Conservation (phyloP, 2,113 vertebrate genomes). For the Phrynosoma platyrhinos region DNA sequence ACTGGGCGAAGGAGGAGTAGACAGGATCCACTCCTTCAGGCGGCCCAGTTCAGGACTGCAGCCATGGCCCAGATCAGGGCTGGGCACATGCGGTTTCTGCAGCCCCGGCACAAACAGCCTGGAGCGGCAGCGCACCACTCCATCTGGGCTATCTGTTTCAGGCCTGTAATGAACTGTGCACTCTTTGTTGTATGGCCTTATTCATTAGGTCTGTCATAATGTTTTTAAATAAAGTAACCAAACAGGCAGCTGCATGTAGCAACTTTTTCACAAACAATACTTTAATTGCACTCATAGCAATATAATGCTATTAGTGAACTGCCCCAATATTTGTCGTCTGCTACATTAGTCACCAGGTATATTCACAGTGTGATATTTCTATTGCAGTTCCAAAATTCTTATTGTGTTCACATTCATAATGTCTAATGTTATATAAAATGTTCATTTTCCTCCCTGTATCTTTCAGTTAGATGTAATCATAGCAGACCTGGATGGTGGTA, state of each 20-base stretch:
- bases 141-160: too few relatives aligned
- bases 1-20: too few relatives aligned
- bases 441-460: slow-evolving; percentile 42
- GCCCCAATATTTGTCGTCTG: background rate
- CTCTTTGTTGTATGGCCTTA: background rate
- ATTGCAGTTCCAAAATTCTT: background rate
- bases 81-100: too few relatives aligned
- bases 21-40: too few relatives aligned
- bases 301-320: too few relatives aligned
- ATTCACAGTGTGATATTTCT: background rate
- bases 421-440: background rate
- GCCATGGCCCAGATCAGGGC: too few relatives aligned
- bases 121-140: too few relatives aligned
- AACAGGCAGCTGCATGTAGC: background rate
- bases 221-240: background rate
- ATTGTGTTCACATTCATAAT: background rate
- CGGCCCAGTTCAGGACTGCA: too few relatives aligned
- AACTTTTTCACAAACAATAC: background rate
- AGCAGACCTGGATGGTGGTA: slow-evolving; percentile 97
- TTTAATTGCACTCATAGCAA: background rate
- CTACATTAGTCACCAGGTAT: background rate
- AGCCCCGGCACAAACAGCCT: too few relatives aligned
- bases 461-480: slow-evolving; percentile 96
- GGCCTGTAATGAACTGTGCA: background rate
- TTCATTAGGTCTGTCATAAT: background rate